Base-by-base conservation (phyloP, 2,113 vertebrate species). In the Pterophyllum scalare region DNA sequence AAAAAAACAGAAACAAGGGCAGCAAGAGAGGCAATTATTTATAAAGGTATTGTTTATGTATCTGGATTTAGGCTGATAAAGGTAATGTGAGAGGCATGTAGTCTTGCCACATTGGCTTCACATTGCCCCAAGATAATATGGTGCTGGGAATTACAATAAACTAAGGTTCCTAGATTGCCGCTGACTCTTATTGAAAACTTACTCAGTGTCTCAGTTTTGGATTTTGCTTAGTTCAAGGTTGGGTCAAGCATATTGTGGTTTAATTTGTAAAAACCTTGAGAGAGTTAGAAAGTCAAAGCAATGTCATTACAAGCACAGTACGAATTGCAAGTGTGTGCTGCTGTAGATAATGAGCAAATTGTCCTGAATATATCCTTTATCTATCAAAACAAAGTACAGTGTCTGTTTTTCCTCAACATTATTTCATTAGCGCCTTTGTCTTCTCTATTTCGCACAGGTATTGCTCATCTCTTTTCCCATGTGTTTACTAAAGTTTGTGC, bases 401-500 rank as follows among this genome's bases (percentile, higher is more conserved):
- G n/a, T 14, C 38, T 52, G 10, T 62, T 77, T 84, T 75, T 57
- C 38, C 1, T 56, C 31, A 49, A 52, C 19, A 10, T 43, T 79
- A 76, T 54, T 20, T 52, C 28, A 70, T 3, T 31, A 49, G 24
- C 46, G 64, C 19, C 19, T 77, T 40, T 76, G 13, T 56, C 31
- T 65, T 72, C 12, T 31, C 46, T 14, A 7, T 75, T 79, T n/a
- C 2, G 17, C 65, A 20, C 26, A 40, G 72, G 46, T 56, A 62
- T 65, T 80, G 77, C 65, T 88, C 77, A 65, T 84, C 82, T 76
- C 58, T 70, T 31, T 7, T 65, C 56, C 6, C 58, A 76, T 59
- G 19, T 65, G 20, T 81, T 22, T 85, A 70, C 75, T 65, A 84
- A 85, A 79, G 75, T 77, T 62, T 67, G 24, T 70, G 9, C 52